Base-by-base conservation (phyloP, 2,888 invertebrate species). In the Danaus chrysippus region DNA sequence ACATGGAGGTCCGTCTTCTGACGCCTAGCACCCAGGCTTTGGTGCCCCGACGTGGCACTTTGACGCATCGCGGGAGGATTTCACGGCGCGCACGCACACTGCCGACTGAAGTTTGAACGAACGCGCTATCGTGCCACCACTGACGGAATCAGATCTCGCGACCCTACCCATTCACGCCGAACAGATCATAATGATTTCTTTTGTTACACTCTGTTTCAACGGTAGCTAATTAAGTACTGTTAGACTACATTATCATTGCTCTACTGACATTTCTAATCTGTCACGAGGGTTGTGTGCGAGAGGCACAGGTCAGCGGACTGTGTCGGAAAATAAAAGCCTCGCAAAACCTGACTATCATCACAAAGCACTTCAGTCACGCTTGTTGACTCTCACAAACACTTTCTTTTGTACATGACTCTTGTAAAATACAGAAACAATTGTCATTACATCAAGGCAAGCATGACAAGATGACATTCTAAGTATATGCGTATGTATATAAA, bases 1-100 rank as follows among this genome's bases (percentile, higher is more conserved):
- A 91, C 90, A 71, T 89, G 91, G 13, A 90, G 83, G 80, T 91
- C 91, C 13, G 91, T 91, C 79, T 92, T 88, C 86, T 94, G 81
- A 85, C 95, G 67, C 72, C 93, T 70, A 84, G 94, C 80, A 87
- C 95, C 76, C 72, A 88, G 76, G 54, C 73, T 71, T 65, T 73
- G 71, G 62, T 75, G 72, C 60, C 64, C 60, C 41, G 76, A 72
- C 75, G 80, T 73, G 67, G 72, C 69, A 73, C 82, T 81, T 66
- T 87, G 77, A 74, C 88, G 89, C 89, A 88, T 89, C 79, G 80
- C 83, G 81, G 73, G 83, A 85, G 84, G 86, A 83, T 87, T 82
- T 85, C 86, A 82, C 89, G 79, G 87, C 86, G 87, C 88, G 88
- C 88, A 86, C 87, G 89, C 90, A 88, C 85, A 77, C 85, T 82